Evolutionary conservation across 1,140 invertebrate species (phyloP).

Genomic region (Spodoptera litura): DNA sequence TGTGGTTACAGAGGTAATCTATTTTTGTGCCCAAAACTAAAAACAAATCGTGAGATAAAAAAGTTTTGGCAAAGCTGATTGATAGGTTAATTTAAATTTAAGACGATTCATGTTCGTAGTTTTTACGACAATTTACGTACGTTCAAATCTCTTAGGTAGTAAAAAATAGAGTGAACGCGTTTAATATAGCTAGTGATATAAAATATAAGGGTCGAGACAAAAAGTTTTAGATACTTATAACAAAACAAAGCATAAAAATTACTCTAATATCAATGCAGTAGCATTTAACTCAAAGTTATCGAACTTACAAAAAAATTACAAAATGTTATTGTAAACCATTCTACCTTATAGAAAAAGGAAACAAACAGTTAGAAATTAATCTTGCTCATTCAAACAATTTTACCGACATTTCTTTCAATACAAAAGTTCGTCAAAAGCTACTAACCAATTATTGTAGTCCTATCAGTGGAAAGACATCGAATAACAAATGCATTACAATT

Average conservation of each 20-base stretch:
- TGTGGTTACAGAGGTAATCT: background rate
- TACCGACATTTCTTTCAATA: background rate
- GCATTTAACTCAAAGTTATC: no score
- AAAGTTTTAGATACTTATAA: no score
- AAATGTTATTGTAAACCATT: no score
- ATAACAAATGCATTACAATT: constrained; percentile 31
- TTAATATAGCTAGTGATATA: background rate
- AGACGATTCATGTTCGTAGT: background rate
- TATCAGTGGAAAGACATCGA: constrained; percentile 2
- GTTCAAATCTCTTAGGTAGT: background rate
- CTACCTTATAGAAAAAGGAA: no score
- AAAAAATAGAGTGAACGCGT: background rate
- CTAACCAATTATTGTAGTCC: background rate
- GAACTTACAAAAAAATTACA: no score
- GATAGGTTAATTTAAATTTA: background rate
- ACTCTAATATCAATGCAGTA: no score
- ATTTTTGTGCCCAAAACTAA: no score
- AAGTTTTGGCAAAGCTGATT: constrained; percentile 1
- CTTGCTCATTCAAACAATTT: no score
- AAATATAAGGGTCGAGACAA: background rate
- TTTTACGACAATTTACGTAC: background rate
- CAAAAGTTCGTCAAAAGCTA: background rate
- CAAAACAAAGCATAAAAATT: no score
- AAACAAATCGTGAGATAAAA: background rate
- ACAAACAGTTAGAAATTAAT: no score